These are phyloP conservation scores for Oncorhynchus kisutch DNA, from an alignment of 2,113 vertebrate species.

Conservation along the genomic window DNA sequence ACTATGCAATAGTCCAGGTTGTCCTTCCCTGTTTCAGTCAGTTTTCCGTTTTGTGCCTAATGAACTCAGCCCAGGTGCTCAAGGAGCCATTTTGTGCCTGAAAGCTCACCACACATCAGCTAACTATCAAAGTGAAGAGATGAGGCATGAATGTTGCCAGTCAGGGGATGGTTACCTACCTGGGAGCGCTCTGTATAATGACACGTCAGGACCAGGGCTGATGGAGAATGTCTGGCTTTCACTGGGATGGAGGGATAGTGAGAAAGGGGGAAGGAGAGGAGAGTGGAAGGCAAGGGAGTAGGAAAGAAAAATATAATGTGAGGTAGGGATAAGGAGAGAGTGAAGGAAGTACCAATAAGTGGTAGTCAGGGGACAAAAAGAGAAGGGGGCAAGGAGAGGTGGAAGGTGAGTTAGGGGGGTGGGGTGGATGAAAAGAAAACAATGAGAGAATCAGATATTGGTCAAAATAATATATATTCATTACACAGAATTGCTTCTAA, in stretches of 20 bases:
- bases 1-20: too few relatives aligned
- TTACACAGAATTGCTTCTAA: conserved; percentile 33
- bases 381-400: conserved; percentile 12
- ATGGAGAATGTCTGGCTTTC: not conserved
- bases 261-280: not conserved
- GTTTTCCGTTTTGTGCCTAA: too few relatives aligned
- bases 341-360: not conserved
- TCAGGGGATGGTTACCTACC: too few relatives aligned
- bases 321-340: conserved; percentile 17
- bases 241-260: conserved; percentile 51
- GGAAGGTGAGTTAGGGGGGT: conserved; percentile 24
- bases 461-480: too few relatives aligned
- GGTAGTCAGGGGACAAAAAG: not conserved
- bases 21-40: too few relatives aligned
- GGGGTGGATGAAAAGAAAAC: conserved; percentile 37
- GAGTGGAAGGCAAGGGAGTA: too few relatives aligned
- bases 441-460: conserved; percentile 11
- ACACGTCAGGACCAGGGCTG: conserved; percentile 55
- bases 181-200: conserved; percentile 49
- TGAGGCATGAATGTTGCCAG: too few relatives aligned
- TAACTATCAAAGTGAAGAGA: too few relatives aligned
- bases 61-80: too few relatives aligned
- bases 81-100: too few relatives aligned
- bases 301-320: not conserved
- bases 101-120: too few relatives aligned